phyloP scores from a whole-genome alignment of 2,888 invertebrate species.

The Branchipolynoe longqiensis region DNA sequence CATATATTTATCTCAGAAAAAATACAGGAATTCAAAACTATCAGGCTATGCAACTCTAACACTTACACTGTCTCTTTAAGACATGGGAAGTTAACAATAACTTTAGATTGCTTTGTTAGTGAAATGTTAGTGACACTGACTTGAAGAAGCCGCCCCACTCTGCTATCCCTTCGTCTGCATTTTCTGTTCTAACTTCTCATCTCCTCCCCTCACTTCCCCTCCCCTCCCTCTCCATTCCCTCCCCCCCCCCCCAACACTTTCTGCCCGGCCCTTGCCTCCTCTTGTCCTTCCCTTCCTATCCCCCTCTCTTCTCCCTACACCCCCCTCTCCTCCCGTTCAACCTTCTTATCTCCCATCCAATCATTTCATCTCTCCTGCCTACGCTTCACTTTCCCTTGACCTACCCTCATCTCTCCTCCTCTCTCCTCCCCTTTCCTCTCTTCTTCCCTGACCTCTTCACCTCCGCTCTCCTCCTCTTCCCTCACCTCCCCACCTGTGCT shows the following conservation, averaged over 20 bases:
- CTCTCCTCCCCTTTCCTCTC: background rate
- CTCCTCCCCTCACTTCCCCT: background rate
- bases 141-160: too few species aligned
- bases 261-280: background rate
- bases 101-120: too few species aligned
- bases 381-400: background rate
- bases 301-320: background rate
- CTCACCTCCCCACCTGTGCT: background rate
- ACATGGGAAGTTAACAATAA: too few species aligned
- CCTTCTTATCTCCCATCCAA: background rate
- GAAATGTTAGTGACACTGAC: too few species aligned
- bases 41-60: too few species aligned
- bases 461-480: background rate
- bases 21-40: too few species aligned
- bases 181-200: background rate
- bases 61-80: too few species aligned
- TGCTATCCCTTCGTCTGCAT: background rate
- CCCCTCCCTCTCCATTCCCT: background rate
- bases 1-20: too few species aligned
- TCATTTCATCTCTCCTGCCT: background rate
- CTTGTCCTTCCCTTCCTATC: background rate
- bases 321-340: background rate
- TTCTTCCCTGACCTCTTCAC: background rate
- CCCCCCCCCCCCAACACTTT: background rate
- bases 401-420: background rate